phyloP scores from a whole-genome alignment of 2,113 vertebrate species.

The Blennius ocellaris region DNA sequence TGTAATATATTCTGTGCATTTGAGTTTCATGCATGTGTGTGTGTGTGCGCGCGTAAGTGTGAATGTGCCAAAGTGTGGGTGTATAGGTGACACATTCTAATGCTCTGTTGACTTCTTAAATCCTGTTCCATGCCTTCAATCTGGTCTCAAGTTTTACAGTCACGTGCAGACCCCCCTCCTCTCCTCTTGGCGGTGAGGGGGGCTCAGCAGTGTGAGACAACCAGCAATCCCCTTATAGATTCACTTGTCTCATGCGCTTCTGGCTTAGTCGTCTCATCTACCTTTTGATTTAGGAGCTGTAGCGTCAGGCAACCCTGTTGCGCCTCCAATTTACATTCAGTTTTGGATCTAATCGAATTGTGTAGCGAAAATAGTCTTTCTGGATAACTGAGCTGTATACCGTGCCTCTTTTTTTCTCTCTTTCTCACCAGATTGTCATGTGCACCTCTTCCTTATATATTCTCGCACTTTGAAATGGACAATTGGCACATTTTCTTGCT shows the following conservation, averaged over 20 bases:
- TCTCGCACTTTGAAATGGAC: constrained; percentile 27
- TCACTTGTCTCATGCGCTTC: constrained; percentile 30
- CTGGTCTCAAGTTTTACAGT: constrained; percentile 42
- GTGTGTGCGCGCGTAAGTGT: constrained; percentile 4
- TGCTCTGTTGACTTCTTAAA: constrained; percentile 46
- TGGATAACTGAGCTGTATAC: background rate
- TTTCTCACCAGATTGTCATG: constrained; percentile 29
- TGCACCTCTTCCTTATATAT: constrained; percentile 32
- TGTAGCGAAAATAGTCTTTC: constrained; percentile 21
- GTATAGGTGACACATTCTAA: constrained; percentile 45
- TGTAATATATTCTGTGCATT: constrained; percentile 36
- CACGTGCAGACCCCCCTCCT: constrained; percentile 1
- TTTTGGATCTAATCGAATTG: background rate
- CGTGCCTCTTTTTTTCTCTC: too few species aligned
- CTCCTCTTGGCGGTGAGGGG: constrained; percentile 31
- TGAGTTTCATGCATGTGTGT: background rate
- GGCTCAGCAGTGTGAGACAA: constrained; percentile 44
- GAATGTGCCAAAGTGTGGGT: constrained; percentile 17
- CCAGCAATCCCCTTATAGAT: constrained; percentile 25
- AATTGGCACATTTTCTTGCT: background rate
- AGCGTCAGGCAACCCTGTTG: constrained; percentile 9
- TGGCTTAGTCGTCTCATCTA: constrained; percentile 38
- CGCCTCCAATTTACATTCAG: constrained; percentile 23
- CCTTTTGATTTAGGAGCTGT: constrained; percentile 24
- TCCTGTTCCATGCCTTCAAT: constrained; percentile 40